Evolutionary conservation across 2,113 vertebrate species (phyloP), one percentile per base, ranked within the genome.

Genomic region (Todiramphus saurophagus): DNA sequence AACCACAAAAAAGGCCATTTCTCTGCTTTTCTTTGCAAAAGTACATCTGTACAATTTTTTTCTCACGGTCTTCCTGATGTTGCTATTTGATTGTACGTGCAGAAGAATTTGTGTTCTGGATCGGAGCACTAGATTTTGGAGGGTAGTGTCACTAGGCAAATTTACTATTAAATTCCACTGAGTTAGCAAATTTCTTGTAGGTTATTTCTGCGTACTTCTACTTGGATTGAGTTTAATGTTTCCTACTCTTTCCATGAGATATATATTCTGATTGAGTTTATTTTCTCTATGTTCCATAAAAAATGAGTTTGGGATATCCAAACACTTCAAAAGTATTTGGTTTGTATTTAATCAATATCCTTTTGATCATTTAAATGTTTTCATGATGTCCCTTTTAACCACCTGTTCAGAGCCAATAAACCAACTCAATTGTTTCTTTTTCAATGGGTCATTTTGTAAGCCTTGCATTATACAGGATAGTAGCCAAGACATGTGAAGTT

Each of bases 301-400:
- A 75, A 27, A 31, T n/a, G 2, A 66, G 2, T 66, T 56, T 87
- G 30, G 13, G 9, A 48, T 81, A 7, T 59, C 17, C 4, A 5
- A 81, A 68, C 35, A 68, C 33, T 78, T 75, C n/a, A 83, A 30
- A 69, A 43, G 5, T 48, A 39, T 70, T 37, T 80, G 79, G 23
- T 75, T 89, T 94, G 43, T 74, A 68, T 94, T 92, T 64, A 91
- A 82, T 78, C 87, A 81, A 64, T 94, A 91, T 43, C 8, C 33
- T 72, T 88, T 79, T 78, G 39, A 62, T 16, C n/a, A 68, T 78
- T 51, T 92, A 75, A 87, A 50, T 94, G 31, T 72, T 94, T 94
- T 77, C 44, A 43, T 76, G 44, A 58, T 85, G 67, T 68, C 14
- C 24, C 24, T 85, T 96, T 94, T 81, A 93, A 30, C 58, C 27